Base-by-base conservation (phyloP, 2,113 vertebrate genomes). In the Percina caprodes region DNA sequence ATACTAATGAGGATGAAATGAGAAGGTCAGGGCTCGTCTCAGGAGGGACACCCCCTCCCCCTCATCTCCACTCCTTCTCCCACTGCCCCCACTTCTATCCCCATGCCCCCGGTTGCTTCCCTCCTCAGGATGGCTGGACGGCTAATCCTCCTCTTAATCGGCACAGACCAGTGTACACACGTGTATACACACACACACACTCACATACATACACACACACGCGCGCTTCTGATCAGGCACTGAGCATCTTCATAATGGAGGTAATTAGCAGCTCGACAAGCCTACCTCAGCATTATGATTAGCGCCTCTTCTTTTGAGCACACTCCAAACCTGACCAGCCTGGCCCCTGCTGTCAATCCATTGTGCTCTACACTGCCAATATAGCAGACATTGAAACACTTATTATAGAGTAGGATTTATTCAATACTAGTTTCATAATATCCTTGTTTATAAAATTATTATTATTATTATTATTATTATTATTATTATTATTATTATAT, bases 1-100 rank as follows among this genome's bases (percentile, higher is more conserved):
- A 95, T 94, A 90, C 96, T 97, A 97, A 98, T 97, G 96, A 97
- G 94, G 92, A 95, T 97, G 95, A 96, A 96, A 96, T 95, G 94
- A 96, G 96, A 95, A 95, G 97, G 96, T 96, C 96, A 96, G 94
- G 72, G 93, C 95, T 96, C 90, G 92, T 95, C 94, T 94, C 85
- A 85, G 87, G 88, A 91, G 90, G 84, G 65, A 82, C 80, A 75
- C 77, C 84, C 85, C 77, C 70, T 74, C 39, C 63, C 72, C 42
- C 15, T 8, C 79, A 33, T 42, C 42, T 51, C 62, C 26, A 30
- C 46, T 33, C 49, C 24, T 58, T 19, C 23, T 33, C 30, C 8
- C 54, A 13, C n/a, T n/a, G n/a, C n/a, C n/a, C n/a, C n/a, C n/a
- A n/a, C n/a, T n/a, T n/a, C n/a, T n/a, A n/a, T n/a, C n/a, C n/a